Evolutionary conservation across 2,797 vertebrate genomes (phyloP).

Genomic region (Pseudomugil gertrudae): DNA sequence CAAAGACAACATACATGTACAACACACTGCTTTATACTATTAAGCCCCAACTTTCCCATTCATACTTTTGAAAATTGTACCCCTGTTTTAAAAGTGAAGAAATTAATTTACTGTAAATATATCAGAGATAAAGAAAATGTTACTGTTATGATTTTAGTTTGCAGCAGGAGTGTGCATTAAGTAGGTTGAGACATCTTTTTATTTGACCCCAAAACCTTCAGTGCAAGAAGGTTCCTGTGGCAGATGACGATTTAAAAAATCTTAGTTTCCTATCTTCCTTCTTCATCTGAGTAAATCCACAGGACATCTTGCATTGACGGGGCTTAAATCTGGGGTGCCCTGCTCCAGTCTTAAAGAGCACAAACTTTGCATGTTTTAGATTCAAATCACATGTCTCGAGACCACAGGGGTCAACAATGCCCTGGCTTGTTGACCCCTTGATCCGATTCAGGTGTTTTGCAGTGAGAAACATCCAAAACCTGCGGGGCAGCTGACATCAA

Average conservation of each 20-base stretch:
- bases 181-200: too few species aligned
- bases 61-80: neutral
- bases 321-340: neutral
- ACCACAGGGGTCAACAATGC: too few species aligned
- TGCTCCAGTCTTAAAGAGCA: neutral
- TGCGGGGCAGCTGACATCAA: neutral
- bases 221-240: too few species aligned
- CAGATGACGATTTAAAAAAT: too few species aligned
- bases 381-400: neutral
- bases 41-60: neutral
- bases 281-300: neutral
- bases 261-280: too few species aligned
- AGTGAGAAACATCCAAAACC: neutral
- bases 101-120: too few species aligned
- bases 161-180: too few species aligned
- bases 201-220: too few species aligned
- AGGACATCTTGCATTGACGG: neutral
- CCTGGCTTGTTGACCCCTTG: neutral
- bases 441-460: neutral
- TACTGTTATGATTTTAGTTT: too few species aligned
- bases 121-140: too few species aligned
- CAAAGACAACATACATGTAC: conserved; percentile 22
- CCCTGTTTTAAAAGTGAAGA: too few species aligned
- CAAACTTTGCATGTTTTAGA: neutral
- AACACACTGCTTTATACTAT: neutral